Conservation (phyloP, 2,797 vertebrate species). For the Toxotes lorentzi region DNA sequence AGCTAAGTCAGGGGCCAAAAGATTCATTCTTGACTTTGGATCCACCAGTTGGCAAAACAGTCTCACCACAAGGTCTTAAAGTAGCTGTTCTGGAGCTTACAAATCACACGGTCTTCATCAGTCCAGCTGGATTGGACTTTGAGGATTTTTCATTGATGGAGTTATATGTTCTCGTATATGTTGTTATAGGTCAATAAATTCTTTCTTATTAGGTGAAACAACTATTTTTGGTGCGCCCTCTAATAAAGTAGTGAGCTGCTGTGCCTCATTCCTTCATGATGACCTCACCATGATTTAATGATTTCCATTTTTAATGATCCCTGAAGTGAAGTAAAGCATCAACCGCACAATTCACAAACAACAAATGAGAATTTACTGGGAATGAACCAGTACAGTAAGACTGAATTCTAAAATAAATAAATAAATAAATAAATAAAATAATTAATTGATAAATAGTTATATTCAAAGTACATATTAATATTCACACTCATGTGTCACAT, state of each 20-base stretch:
- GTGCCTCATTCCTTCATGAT: slow-evolving; percentile 2
- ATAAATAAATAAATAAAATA: not conserved
- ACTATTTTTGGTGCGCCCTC: not conserved
- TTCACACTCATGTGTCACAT: not conserved
- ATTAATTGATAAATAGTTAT: no score
- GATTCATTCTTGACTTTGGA: not conserved
- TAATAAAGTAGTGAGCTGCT: not conserved
- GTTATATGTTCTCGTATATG: not conserved
- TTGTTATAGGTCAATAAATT: not conserved
- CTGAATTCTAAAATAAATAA: not conserved
- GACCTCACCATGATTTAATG: not conserved
- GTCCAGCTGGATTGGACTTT: not conserved
- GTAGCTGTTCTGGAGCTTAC: not conserved
- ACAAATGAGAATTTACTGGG: not conserved
- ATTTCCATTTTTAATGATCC: not conserved
- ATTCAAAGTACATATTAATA: not conserved
- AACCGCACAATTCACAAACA: not conserved
- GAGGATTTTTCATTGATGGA: not conserved
- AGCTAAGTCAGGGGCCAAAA: not conserved
- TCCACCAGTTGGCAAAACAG: no score
- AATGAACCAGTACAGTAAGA: not conserved
- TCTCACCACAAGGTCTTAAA: no score
- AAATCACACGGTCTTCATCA: not conserved
- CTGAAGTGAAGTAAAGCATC: not conserved
- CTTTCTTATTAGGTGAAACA: not conserved